Percentiles rank a stretch among this genome's conserved stretches.
Evolutionary conservation across 1,140 invertebrate genomes (phyloP).

Genomic region (Drosophila albomicans): DNA sequence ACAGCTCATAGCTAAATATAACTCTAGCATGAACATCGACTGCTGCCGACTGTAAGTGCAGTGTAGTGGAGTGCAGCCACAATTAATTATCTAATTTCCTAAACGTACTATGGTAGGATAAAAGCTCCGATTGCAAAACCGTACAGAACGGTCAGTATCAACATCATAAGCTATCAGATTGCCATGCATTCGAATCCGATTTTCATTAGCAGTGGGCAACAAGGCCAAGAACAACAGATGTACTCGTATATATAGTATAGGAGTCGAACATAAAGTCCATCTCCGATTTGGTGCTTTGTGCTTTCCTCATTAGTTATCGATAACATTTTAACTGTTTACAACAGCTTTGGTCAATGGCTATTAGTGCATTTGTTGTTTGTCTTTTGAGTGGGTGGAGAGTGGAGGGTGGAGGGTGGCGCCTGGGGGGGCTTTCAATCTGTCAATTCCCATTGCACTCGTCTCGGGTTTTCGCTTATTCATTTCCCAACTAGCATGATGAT

Average conservation of each 20-base stretch:
- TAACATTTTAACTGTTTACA: conserved; percentile 24
- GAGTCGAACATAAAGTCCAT: too few relatives aligned
- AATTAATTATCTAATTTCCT: conserved; percentile 17
- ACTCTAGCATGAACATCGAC: not conserved
- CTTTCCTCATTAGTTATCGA: conserved; percentile 16
- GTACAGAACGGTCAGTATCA: not conserved
- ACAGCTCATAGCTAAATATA: not conserved
- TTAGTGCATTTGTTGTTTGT: conserved; percentile 39
- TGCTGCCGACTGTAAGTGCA: not conserved
- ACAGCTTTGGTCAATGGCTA: conserved; percentile 22
- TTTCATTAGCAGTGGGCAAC: not conserved
- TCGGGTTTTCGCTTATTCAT: not conserved
- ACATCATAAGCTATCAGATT: not conserved
- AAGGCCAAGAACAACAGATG: too few relatives aligned
- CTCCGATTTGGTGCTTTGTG: not conserved
- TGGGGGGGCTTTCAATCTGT: conserved; percentile 21
- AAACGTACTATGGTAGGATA: not conserved
- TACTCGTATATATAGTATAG: too few relatives aligned
- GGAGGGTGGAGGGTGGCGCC: too few relatives aligned
- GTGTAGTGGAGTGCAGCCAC: not conserved
- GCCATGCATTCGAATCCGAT: not conserved
- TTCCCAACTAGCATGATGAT: not conserved
- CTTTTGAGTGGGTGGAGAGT: too few relatives aligned
- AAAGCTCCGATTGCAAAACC: not conserved
- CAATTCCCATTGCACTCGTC: conserved; percentile 25